Percentiles rank a stretch among this genome's conserved stretches.
These are phyloP conservation scores for Phyllotis vaccarum DNA, from an alignment of 2,797 vertebrate species.

Conservation along the genomic window DNA sequence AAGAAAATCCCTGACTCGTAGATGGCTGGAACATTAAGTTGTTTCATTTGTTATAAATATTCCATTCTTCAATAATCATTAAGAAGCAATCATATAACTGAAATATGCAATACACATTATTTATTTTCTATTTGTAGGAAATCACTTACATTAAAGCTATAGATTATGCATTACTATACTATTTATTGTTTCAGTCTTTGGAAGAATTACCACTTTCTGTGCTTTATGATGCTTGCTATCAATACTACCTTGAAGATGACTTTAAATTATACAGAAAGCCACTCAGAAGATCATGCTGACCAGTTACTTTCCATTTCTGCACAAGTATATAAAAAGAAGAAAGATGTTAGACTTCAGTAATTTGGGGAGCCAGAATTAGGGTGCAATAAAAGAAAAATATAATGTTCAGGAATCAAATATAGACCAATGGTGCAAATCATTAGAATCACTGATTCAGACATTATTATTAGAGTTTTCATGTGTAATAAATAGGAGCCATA, in stretches of 20 bases:
- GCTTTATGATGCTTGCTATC: constrained; percentile 53
- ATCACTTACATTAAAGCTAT: neutral
- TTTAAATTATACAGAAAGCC: constrained; percentile 62
- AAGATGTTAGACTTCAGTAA: neutral
- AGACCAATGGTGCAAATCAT: neutral
- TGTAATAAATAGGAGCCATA: neutral
- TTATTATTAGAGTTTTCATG: neutral
- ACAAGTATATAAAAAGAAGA: neutral
- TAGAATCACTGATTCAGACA: neutral
- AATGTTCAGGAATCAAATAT: neutral
- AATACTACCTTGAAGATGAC: constrained; percentile 50
- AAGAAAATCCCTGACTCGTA: neutral
- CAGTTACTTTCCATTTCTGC: neutral
- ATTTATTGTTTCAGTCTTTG: constrained; percentile 64
- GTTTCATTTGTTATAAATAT: constrained; percentile 30
- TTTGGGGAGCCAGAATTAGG: neutral
- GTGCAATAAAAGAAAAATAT: neutral
- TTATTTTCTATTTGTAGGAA: constrained; percentile 37
- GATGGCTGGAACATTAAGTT: neutral
- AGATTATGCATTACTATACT: neutral
- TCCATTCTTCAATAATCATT: neutral
- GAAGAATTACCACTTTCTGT: constrained; percentile 62
- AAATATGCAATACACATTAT: neutral
- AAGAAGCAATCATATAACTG: neutral
- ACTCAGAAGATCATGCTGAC: constrained; percentile 43